Conservation (phyloP, 1,140 invertebrate genomes). For the Diabrotica undecimpunctata region DNA sequence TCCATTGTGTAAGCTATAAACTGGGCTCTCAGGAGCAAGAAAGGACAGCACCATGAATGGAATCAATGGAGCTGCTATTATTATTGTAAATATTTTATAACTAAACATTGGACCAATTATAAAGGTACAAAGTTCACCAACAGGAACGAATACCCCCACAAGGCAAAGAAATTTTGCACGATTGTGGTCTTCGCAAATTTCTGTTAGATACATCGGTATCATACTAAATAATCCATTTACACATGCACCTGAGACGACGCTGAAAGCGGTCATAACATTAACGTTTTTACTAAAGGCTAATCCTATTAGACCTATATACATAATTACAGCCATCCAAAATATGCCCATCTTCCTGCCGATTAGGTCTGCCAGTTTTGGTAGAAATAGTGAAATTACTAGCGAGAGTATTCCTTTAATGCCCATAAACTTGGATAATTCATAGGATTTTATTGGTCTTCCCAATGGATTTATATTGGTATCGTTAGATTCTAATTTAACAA, state of each 20-base stretch:
- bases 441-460: not conserved
- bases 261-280: not conserved
- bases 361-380: conserved; percentile 1
- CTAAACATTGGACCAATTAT: not conserved
- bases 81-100: not conserved
- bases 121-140: conserved; percentile 1
- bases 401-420: not conserved
- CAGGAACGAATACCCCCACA: not conserved
- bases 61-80: conserved; percentile 32
- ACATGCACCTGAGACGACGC: not conserved
- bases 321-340: not conserved
- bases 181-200: conserved; percentile 11
- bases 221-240: not conserved
- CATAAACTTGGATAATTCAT: not conserved
- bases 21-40: conserved; percentile 70
- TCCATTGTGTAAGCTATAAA: conserved; percentile 66
- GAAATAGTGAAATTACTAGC: not conserved
- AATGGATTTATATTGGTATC: conserved; percentile 2
- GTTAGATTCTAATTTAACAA: conserved; percentile 1
- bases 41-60: conserved; percentile 59
- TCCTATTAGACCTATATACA: not conserved
- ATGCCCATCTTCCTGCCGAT: conserved; percentile 7
- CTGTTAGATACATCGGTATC: conserved; percentile 8
- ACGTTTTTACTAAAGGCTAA: not conserved
- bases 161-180: not conserved